Evolutionary conservation across 2,797 vertebrate genomes (phyloP), one percentile per base, ranked within the genome.

Genomic region (Centropyge bicolor): DNA sequence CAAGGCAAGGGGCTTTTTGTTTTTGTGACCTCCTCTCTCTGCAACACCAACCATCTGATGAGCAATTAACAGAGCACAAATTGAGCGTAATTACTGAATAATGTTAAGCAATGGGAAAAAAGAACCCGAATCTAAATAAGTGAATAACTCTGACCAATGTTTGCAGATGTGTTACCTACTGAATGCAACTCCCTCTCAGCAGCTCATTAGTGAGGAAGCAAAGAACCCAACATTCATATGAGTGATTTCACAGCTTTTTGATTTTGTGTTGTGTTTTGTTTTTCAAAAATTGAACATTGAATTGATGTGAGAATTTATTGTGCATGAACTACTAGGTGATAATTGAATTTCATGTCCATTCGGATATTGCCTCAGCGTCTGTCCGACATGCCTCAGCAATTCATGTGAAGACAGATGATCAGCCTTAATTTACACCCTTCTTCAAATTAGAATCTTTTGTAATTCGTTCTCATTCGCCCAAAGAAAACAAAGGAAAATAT

Each of bases 361-460:
- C 64, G 17, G 1, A 71, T 31, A 3, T 1, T 6, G 27, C 14
- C 22, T 22, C 36, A 61, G 35, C 60, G 13, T 61, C 20, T 11
- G 3, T 66, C 24, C 45, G n/a, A 57, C 19, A 55, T 10, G 8
- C 24, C 7, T 6, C 8, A 46, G 6, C 8, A 13, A 10, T 19
- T 48, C 27, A 62, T 14, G 17, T 48, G 27, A 46, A 45, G 27
- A 51, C 14, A 45, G 52, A 65, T 64, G 22, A 59, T 46, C 46
- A 16, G 27, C 13, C 13, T n/a, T 43, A 11, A 64, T 52, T 46
- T 60, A 81, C 31, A 52, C 7, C 10, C 27, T 64, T 51, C 65
- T 51, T 59, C 11, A 57, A 45, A 9, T 19, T 17, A 35, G 16
- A 43, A 41, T 7, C 20, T 64, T 52, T 55, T 45, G 27, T 31